These are phyloP conservation scores for Torymus texanus DNA, from an alignment of 2,888 invertebrate genomes.

Conservation along the genomic window DNA sequence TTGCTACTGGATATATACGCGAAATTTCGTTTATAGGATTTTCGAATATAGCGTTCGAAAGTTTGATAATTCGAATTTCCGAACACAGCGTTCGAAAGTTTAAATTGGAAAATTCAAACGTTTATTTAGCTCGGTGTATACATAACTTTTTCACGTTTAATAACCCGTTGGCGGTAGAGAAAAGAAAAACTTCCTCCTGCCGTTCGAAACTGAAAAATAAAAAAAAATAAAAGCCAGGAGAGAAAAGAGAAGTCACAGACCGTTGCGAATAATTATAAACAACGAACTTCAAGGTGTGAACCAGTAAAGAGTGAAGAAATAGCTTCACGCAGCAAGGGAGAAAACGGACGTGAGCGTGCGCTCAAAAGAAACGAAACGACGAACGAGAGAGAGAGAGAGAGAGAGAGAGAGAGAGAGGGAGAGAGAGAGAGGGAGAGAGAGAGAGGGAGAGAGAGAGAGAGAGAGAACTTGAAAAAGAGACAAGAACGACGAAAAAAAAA, in stretches of 20 bases:
- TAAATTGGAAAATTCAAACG: too few species aligned
- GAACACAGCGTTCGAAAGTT: too few species aligned
- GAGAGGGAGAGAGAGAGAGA: neutral
- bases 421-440: neutral
- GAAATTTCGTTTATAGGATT: too few species aligned
- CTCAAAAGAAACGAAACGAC: neutral
- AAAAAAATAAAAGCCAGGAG: neutral
- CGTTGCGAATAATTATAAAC: slow-evolving; percentile 22
- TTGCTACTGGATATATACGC: too few species aligned
- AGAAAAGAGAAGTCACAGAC: neutral
- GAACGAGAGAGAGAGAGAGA: neutral
- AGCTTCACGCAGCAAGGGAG: slow-evolving; percentile 2
- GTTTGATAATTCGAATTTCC: too few species aligned
- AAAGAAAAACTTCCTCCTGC: too few species aligned
- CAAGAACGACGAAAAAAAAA: neutral
- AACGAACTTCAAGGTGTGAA: slow-evolving; percentile 31
- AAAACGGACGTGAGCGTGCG: neutral
- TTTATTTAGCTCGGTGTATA: too few species aligned
- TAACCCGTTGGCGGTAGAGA: too few species aligned
- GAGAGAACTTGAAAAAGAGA: neutral
- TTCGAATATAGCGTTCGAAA: too few species aligned
- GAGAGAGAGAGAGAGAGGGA: slow-evolving; percentile 8
- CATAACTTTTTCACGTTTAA: too few species aligned
- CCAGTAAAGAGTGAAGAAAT: slow-evolving; percentile 24
- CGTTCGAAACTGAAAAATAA: too few species aligned